A percentile compares a stretch with the other conserved stretches of the same genome.
Evolutionary conservation across 2,113 vertebrate genomes (phyloP).

Genomic region (Ciconia maguari): DNA sequence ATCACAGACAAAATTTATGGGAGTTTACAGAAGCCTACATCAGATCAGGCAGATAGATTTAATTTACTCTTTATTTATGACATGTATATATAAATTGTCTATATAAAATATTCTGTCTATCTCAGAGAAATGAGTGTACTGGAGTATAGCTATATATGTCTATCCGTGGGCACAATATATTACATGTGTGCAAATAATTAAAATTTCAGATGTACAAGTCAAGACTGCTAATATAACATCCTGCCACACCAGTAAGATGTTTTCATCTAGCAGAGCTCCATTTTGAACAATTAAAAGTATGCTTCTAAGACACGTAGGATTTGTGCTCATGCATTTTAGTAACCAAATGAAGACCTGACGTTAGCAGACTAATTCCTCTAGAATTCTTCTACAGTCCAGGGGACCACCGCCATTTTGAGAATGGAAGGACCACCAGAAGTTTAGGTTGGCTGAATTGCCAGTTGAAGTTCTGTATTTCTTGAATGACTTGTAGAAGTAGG

Average conservation of each 20-base stretch:
- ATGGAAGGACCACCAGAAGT: neutral
- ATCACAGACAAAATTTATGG: slow-evolving; percentile 30
- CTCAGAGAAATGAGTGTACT: neutral
- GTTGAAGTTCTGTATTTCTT: neutral
- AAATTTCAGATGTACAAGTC: neutral
- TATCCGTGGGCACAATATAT: neutral
- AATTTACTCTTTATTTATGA: neutral
- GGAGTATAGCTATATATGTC: neutral
- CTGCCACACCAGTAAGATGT: neutral
- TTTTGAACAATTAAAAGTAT: neutral
- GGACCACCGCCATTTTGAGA: neutral
- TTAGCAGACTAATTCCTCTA: neutral
- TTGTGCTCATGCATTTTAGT: neutral
- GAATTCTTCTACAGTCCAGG: neutral
- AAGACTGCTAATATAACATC: neutral
- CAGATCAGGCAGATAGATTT: neutral
- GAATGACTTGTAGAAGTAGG: neutral
- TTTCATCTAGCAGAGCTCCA: neutral
- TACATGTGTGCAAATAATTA: neutral
- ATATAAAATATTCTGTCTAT: neutral
- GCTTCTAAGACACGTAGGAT: neutral
- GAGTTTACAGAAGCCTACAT: neutral
- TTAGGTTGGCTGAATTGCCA: accelerated
- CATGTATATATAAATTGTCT: neutral
- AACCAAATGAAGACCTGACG: neutral